Conservation (phyloP, 2,888 invertebrate genomes). For the Tinea trinotella region DNA sequence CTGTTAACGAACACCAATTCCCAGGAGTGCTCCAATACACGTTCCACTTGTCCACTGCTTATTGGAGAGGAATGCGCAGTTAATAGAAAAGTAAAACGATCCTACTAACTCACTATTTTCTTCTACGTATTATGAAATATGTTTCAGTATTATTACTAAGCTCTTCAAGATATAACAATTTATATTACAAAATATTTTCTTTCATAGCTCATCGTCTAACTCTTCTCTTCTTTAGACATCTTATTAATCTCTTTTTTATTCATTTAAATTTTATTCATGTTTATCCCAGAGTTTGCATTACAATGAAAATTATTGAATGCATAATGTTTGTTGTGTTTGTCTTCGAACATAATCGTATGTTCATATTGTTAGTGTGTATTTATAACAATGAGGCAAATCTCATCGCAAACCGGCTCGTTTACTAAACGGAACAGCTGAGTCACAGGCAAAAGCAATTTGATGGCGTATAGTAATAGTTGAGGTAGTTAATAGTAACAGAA, state of each 20-base stretch:
- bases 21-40: slow-evolving; percentile 6
- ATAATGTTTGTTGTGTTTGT: background rate
- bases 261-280: background rate
- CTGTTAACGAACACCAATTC: slow-evolving; percentile 12
- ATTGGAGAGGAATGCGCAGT: too few species aligned
- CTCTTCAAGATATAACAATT: too few species aligned
- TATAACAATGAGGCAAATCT: background rate
- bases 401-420: background rate
- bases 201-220: background rate
- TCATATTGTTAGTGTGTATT: too few species aligned
- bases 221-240: background rate
- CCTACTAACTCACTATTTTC: too few species aligned
- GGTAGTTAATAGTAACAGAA: background rate
- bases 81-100: too few species aligned
- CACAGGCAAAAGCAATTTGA: background rate
- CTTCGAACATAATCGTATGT: too few species aligned
- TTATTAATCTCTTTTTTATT: background rate
- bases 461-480: background rate
- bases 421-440: background rate
- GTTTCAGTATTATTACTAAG: too few species aligned
- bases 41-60: too few species aligned
- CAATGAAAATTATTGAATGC: background rate
- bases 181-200: too few species aligned
- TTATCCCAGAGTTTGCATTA: background rate
- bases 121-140: too few species aligned